phyloP scores from a whole-genome alignment of 2,797 vertebrate genomes.

The Microctenopoma lineatum region DNA sequence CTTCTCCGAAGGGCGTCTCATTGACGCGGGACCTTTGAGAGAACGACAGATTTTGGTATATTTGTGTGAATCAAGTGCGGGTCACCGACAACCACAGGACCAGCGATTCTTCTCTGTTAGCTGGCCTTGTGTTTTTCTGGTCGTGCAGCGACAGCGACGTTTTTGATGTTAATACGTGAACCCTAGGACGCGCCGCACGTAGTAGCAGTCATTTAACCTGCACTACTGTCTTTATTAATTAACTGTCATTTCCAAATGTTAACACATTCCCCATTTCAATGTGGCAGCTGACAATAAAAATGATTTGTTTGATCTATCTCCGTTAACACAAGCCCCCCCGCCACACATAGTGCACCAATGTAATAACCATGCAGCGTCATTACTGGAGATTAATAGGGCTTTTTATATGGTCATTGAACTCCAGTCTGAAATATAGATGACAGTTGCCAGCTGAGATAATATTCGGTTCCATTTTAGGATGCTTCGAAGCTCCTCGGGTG shows the following conservation, averaged over 20 bases:
- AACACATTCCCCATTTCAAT: slow-evolving; percentile 61
- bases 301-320: slow-evolving; percentile 70
- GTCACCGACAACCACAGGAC: slow-evolving; percentile 3
- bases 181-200: neutral
- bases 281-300: slow-evolving; percentile 68
- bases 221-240: slow-evolving; percentile 58
- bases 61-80: neutral
- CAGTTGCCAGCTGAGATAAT: slow-evolving; percentile 59
- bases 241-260: slow-evolving; percentile 65
- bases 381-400: slow-evolving; percentile 75
- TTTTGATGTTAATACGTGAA: neutral
- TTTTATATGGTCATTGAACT: slow-evolving; percentile 75
- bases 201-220: slow-evolving; percentile 34
- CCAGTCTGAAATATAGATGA: slow-evolving; percentile 68
- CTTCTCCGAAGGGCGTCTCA: slow-evolving; percentile 8
- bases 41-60: slow-evolving; percentile 13
- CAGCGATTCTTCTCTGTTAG: slow-evolving; percentile 3
- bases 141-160: neutral
- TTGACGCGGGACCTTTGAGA: neutral
- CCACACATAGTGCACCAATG: slow-evolving; percentile 43
- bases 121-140: neutral
- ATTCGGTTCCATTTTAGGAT: slow-evolving; percentile 45
- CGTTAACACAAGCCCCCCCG: slow-evolving; percentile 43
- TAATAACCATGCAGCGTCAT: slow-evolving; percentile 71
- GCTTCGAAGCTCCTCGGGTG: slow-evolving; percentile 43